A percentile compares a stretch with the other conserved stretches of the same genome.
Evolutionary conservation across 2,888 invertebrate genomes (phyloP).

Genomic region (Platerodrilus igneus): DNA sequence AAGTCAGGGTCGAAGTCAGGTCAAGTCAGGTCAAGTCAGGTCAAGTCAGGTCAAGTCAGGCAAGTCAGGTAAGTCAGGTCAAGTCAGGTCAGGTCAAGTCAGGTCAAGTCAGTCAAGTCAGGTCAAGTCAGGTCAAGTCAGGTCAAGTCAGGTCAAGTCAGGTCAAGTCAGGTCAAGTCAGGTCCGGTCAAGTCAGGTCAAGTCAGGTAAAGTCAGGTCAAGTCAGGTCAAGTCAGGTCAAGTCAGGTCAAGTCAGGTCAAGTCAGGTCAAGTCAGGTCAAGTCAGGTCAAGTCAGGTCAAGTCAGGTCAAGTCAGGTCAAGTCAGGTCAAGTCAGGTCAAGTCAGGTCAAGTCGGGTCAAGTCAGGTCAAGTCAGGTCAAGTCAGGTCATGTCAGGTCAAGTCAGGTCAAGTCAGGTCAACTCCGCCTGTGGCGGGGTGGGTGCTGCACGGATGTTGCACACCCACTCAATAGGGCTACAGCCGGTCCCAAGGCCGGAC

Average conservation of each 20-base stretch:
- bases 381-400: slow-evolving; percentile 8
- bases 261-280: slow-evolving; percentile 1
- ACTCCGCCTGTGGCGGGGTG: slow-evolving; percentile 2
- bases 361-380: slow-evolving; percentile 6
- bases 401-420: slow-evolving; percentile 7
- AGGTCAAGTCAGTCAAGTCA: slow-evolving; percentile 6
- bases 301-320: slow-evolving; percentile 6
- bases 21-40: slow-evolving; percentile 1
- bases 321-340: slow-evolving; percentile 5
- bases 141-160: slow-evolving; percentile 2
- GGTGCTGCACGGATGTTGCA: too few relatives aligned
- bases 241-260: slow-evolving; percentile 3
- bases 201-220: slow-evolving; percentile 7
- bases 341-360: slow-evolving; percentile 2
- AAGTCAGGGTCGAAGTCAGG: slow-evolving; percentile 2
- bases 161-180: background rate
- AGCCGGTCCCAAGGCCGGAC: too few relatives aligned
- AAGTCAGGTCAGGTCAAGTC: slow-evolving; percentile 7
- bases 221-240: slow-evolving; percentile 7
- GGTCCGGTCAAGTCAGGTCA: background rate
- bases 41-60: slow-evolving; percentile 3
- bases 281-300: slow-evolving; percentile 2
- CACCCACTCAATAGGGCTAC: too few relatives aligned
- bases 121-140: slow-evolving; percentile 4
- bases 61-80: slow-evolving; percentile 1